Conservation (phyloP, 2,888 invertebrate species). For the Drosophila vallismaia region DNA sequence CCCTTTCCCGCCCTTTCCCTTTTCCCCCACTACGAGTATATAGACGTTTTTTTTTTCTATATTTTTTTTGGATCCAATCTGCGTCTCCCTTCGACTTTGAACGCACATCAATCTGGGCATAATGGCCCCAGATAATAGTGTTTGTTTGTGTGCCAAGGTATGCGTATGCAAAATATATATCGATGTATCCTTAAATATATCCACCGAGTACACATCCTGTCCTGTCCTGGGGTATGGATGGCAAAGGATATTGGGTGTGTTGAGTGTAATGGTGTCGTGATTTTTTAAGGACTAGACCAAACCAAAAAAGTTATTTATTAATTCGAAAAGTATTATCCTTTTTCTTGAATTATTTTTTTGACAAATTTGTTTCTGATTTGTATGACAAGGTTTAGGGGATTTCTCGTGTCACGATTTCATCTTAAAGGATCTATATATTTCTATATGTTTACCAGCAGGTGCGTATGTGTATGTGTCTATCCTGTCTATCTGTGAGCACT, state of each 20-base stretch:
- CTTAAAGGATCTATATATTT: conserved; percentile 4
- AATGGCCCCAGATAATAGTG: conserved; percentile 72
- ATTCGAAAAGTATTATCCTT: no score
- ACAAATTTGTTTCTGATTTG: no score
- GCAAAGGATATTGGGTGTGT: background rate
- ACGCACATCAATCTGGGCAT: conserved; percentile 73
- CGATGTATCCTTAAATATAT: conserved; percentile 20
- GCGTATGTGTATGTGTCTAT: conserved; percentile 26
- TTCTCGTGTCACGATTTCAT: conserved; percentile 14
- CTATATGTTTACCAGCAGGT: conserved; percentile 17
- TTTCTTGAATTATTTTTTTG: no score
- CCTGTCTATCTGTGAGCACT: conserved; percentile 35
- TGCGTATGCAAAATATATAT: conserved; percentile 54
- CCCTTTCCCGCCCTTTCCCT: background rate
- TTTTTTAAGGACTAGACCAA: background rate
- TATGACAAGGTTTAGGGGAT: no score
- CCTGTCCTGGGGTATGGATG: background rate
- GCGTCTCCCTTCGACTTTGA: conserved; percentile 34
- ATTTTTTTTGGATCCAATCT: conserved; percentile 28
- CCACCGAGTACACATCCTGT: conserved; percentile 37
- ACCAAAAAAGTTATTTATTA: no score
- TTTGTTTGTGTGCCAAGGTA: conserved; percentile 71
- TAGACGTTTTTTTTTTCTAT: background rate
- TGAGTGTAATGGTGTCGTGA: background rate
- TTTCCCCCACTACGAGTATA: no score